These are phyloP conservation scores for Ornithorhynchus anatinus DNA, from an alignment of 2,113 vertebrate genomes.

Conservation along the genomic window DNA sequence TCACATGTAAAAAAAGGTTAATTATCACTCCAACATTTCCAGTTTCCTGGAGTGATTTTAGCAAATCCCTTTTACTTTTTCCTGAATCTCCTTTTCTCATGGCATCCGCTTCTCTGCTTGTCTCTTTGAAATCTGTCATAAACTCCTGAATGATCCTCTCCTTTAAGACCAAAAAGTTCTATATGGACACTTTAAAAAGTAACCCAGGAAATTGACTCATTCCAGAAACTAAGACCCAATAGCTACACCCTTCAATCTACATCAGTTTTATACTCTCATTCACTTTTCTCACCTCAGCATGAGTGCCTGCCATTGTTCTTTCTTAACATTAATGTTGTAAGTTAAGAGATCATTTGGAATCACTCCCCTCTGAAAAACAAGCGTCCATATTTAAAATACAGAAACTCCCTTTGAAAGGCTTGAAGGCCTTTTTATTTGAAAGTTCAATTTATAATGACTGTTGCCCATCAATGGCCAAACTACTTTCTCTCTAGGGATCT, in stretches of 20 bases:
- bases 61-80: neutral
- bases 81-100: neutral
- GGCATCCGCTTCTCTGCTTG: neutral
- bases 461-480: slow-evolving; percentile 59
- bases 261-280: slow-evolving; percentile 51
- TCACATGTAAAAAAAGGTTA: slow-evolving; percentile 4
- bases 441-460: slow-evolving; percentile 62
- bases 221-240: slow-evolving; percentile 55
- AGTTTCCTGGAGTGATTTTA: neutral
- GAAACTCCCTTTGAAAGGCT: slow-evolving; percentile 55
- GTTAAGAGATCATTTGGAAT: slow-evolving; percentile 63
- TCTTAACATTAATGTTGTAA: slow-evolving; percentile 45
- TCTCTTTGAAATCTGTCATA: neutral
- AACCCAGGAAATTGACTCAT: neutral
- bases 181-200: neutral
- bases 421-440: slow-evolving; percentile 71
- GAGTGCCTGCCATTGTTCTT: slow-evolving; percentile 51
- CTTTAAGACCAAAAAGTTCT: neutral
- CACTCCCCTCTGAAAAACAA: slow-evolving; percentile 63
- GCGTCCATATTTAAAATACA: slow-evolving; percentile 69
- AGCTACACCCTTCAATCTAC: slow-evolving; percentile 49
- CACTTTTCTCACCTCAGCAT: slow-evolving; percentile 42
- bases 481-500: slow-evolving; percentile 63
- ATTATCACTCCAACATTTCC: neutral
- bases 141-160: neutral